A percentile compares a stretch with the other conserved stretches of the same genome.
Conservation (phyloP, 2,113 vertebrate species). For the Toxotes jaculatrix region DNA sequence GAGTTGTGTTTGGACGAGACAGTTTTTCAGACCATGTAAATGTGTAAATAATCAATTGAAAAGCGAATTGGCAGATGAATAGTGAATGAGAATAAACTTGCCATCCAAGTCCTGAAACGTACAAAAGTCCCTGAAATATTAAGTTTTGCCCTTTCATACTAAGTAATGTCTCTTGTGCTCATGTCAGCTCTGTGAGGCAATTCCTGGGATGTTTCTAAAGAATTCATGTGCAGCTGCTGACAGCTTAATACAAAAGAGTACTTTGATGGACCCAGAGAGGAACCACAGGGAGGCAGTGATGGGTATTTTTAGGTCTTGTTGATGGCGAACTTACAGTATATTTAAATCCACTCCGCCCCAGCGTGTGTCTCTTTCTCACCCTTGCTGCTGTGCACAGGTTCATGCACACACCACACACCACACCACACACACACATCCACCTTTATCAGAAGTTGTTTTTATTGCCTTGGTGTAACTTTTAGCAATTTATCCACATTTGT, state of each 20-base stretch:
- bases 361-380: background rate
- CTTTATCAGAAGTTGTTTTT: no score
- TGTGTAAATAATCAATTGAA: no score
- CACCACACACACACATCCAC: no score
- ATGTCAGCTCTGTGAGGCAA: no score
- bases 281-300: background rate
- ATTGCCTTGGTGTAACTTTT: no score
- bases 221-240: constrained; percentile 1
- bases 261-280: background rate
- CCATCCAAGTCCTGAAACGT: no score
- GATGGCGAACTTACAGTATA: background rate
- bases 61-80: no score
- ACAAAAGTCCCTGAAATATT: no score
- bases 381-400: background rate
- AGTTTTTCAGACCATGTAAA: no score
- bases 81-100: no score
- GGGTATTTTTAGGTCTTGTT: background rate
- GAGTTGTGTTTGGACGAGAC: no score
- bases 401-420: background rate
- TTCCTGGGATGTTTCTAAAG: background rate
- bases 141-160: background rate
- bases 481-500: no score
- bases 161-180: background rate
- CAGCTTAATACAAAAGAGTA: background rate
- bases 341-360: background rate